phyloP scores from a whole-genome alignment of 2,888 invertebrate species.

The Acleris literana region DNA sequence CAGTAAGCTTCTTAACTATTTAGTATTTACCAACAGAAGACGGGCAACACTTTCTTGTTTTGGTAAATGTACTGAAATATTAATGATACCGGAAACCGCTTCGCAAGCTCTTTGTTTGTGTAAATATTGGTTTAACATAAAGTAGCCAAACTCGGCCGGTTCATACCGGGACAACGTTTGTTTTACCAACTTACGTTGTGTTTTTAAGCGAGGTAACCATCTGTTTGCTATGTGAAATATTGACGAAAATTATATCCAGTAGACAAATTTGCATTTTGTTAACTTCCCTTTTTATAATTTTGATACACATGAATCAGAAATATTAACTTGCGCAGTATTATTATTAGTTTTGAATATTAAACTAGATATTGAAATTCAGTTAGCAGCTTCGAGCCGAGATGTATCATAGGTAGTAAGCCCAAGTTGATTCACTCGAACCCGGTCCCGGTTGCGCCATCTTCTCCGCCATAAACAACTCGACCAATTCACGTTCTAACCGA shows the following conservation, averaged over 20 bases:
- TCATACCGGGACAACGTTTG: constrained; percentile 10
- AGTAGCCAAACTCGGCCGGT: constrained; percentile 12
- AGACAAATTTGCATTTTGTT: no score
- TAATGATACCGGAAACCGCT: constrained; percentile 4
- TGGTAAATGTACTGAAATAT: constrained; percentile 10
- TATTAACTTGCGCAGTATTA: no score
- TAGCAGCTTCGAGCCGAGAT: neutral
- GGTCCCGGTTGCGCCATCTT: constrained; percentile 45
- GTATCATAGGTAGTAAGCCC: constrained; percentile 24
- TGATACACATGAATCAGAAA: no score
- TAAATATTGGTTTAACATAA: constrained; percentile 21
- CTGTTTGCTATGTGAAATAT: no score
- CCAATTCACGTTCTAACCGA: constrained; percentile 45
- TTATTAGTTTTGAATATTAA: no score
- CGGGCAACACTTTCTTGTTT: neutral
- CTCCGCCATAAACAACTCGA: constrained; percentile 42
- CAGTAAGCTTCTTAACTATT: no score
- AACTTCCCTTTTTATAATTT: no score
- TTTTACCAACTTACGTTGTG: constrained; percentile 11
- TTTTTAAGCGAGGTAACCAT: constrained; percentile 2
- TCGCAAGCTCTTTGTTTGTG: constrained; percentile 9
- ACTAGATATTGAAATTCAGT: no score
- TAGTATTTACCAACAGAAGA: no score
- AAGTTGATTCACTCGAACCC: constrained; percentile 27
- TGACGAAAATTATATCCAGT: no score